A percentile compares a stretch with the other conserved stretches of the same genome.
phyloP scores from a whole-genome alignment of 2,888 invertebrate genomes.

The Lithosia quadra region DNA sequence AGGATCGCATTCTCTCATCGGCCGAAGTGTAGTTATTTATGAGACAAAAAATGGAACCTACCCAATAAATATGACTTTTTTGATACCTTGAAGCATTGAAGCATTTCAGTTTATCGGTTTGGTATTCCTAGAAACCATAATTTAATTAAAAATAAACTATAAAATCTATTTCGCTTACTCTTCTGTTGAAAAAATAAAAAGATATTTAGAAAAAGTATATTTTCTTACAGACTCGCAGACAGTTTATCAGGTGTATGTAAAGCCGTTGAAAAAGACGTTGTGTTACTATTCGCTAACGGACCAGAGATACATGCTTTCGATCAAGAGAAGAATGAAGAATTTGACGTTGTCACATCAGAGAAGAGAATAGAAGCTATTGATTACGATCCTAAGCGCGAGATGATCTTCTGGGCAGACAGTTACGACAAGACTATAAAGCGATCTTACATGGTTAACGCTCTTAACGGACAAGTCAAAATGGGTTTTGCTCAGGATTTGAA shows the following conservation, averaged over 20 bases:
- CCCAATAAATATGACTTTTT: too few species aligned
- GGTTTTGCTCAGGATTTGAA: constrained; percentile 95
- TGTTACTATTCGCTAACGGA: constrained; percentile 93
- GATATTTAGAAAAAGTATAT: background rate
- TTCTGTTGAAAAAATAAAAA: background rate
- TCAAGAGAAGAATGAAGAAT: constrained; percentile 89
- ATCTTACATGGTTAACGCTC: constrained; percentile 95
- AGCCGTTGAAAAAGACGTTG: constrained; percentile 88
- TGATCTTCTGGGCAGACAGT: constrained; percentile 98
- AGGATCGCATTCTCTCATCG: too few species aligned
- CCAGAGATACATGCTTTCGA: constrained; percentile 94
- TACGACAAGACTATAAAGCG: constrained; percentile 96
- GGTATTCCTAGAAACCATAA: too few species aligned
- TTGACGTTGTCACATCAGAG: constrained; percentile 93
- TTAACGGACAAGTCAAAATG: constrained; percentile 91
- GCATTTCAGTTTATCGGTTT: background rate
- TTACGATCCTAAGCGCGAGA: constrained; percentile 93
- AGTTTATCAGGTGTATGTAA: constrained; percentile 94
- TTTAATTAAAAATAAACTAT: too few species aligned
- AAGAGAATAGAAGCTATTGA: constrained; percentile 97
- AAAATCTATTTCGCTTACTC: background rate
- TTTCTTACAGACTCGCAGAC: constrained; percentile 87
- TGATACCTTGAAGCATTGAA: background rate
- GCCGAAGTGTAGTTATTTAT: too few species aligned
- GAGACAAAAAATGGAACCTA: background rate